Evolutionary conservation across 2,113 vertebrate species (phyloP), one percentile per base, ranked within the genome.

Genomic region (Dasyprocta punctata): DNA sequence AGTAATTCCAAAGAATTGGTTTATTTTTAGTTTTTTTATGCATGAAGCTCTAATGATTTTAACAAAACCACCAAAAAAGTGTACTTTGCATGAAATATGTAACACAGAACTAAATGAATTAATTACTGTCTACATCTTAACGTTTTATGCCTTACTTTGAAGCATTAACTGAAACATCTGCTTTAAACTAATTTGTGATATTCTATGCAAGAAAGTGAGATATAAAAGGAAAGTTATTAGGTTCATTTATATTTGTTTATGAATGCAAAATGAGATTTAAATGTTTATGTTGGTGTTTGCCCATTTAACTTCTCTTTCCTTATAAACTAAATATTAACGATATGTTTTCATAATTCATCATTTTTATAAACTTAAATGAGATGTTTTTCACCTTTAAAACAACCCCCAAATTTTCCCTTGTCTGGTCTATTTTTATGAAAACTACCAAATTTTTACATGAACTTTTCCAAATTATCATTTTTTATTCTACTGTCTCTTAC

Each of bases 171-270:
- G 22, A 71, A 58, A 47, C 8, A 69, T 52, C 33, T 78, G 13
- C 1, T 44, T 95, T n/a, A 82, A 89, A 47, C 17, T 81, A 81
- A 4, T 78, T 58, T 95, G 87, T 69, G 52, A 95, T 41, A 75
- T 22, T 1, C 26, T 88, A 12, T 19, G 75, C 2, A 93, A 95
- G 58, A 88, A 9, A 19, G 28, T 86, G 54, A 89, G 20, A 71
- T 81, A 86, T 38, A 91, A 83, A 89, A 94, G 63, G 9, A 86
- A 82, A 94, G 82, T 84, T 8, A 9, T n/a, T n/a, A n/a, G n/a
- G 41, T 89, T 91, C 83, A 88, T 83, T 60, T 82, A 84, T 86
- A 92, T 92, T 88, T 86, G 92, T 92, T 88, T 86, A 61, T 88
- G 65, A 80, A 56, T 7, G 75, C 24, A 96, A 92, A 96, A 90